Conservation (phyloP, 2,797 vertebrate species). For the Enteromius treurensis region DNA sequence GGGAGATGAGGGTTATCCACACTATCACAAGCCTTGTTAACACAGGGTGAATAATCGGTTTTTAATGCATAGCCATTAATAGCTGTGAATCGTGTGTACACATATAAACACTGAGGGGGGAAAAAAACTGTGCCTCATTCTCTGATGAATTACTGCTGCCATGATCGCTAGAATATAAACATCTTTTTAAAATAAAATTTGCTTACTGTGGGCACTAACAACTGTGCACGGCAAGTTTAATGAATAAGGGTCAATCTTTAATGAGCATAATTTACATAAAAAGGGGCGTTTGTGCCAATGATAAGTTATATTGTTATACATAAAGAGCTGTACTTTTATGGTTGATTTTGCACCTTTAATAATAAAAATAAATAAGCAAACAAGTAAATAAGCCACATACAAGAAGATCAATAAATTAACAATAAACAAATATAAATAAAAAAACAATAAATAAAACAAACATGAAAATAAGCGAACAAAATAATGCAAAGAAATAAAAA, state of each 20-base stretch:
- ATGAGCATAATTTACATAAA: background rate
- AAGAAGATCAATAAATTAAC: background rate
- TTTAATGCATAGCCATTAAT: conserved; percentile 37
- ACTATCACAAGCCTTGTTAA: conserved; percentile 39
- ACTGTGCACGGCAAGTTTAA: background rate
- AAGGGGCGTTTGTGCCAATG: background rate
- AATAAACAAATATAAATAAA: background rate
- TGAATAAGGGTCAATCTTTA: background rate
- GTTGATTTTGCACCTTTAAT: background rate
- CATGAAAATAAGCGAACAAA: background rate
- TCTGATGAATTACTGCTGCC: background rate
- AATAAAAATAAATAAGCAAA: background rate
- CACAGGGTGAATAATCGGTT: conserved; percentile 38
- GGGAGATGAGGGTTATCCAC: conserved; percentile 23
- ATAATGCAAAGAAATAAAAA: background rate
- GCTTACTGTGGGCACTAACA: background rate
- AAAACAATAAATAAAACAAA: background rate
- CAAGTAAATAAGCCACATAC: background rate
- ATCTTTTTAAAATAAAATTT: background rate
- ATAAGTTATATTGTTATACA: background rate
- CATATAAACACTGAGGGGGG: conserved; percentile 6
- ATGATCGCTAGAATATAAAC: background rate
- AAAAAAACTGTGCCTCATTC: background rate
- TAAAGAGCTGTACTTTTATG: too few relatives aligned
- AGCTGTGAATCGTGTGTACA: background rate